Conservation (phyloP, 2,888 invertebrate genomes). For the Steromphala cineraria region DNA sequence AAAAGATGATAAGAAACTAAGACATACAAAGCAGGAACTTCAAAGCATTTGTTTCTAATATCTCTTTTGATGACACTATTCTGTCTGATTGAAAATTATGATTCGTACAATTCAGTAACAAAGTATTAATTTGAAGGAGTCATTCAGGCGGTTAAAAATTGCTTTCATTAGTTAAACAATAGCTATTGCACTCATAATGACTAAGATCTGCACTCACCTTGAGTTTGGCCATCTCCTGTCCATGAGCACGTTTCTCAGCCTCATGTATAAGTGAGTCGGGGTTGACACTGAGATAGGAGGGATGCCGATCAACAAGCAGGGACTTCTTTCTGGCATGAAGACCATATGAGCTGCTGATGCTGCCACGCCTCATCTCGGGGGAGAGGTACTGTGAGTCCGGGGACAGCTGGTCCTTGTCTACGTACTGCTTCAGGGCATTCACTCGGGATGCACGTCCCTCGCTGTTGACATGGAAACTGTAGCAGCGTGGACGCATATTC, state of each 20-base stretch:
- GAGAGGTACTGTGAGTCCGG: constrained; percentile 53
- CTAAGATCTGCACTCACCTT: neutral
- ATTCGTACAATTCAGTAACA: too few relatives aligned
- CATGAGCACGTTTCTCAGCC: constrained; percentile 16
- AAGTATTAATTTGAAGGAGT: too few relatives aligned
- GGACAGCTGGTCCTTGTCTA: constrained; percentile 40
- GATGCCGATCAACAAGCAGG: constrained; percentile 59
- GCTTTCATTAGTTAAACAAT: too few relatives aligned
- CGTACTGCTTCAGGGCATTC: constrained; percentile 41
- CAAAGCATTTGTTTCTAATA: too few relatives aligned
- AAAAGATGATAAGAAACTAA: too few relatives aligned
- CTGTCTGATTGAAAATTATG: too few relatives aligned
- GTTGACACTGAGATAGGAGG: constrained; percentile 52
- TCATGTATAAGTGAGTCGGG: constrained; percentile 30
- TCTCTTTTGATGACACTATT: too few relatives aligned
- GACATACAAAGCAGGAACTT: too few relatives aligned
- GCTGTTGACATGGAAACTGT: constrained; percentile 67
- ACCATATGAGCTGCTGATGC: constrained; percentile 64
- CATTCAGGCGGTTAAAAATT: too few relatives aligned
- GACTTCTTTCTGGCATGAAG: constrained; percentile 62
- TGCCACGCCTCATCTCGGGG: constrained; percentile 64
- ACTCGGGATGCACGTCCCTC: constrained; percentile 61
- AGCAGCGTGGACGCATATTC: constrained; percentile 63
- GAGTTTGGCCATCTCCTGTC: constrained; percentile 22
- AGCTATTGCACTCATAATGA: too few relatives aligned